Conservation (phyloP, 2,113 vertebrate species). For the Felis chaus region DNA sequence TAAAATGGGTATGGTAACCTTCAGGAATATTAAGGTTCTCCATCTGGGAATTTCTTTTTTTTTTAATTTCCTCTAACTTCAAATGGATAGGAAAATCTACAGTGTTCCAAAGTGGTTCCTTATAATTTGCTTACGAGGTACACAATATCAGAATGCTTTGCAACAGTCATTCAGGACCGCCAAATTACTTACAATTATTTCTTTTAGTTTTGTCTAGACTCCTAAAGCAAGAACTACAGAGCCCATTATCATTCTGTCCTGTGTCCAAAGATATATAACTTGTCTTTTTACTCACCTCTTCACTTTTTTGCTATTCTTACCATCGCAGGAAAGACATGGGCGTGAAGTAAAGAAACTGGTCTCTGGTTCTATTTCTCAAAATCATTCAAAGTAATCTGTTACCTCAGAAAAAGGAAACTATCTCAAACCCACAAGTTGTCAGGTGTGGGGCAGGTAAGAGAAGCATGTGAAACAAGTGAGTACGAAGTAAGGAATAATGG, state of each 20-base stretch:
- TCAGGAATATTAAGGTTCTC: background rate
- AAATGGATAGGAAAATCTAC: background rate
- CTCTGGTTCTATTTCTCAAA: background rate
- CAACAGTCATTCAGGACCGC: background rate
- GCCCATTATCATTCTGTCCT: background rate
- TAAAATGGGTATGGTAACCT: background rate
- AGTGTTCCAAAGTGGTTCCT: background rate
- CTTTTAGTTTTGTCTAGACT: background rate
- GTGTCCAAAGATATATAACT: background rate
- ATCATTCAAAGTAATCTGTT: background rate
- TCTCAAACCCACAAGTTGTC: background rate
- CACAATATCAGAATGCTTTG: background rate
- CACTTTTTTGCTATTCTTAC: background rate
- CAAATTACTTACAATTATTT: background rate
- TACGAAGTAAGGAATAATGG: background rate
- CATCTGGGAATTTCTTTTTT: background rate
- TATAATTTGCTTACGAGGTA: background rate
- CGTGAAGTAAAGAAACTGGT: background rate
- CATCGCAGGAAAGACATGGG: background rate
- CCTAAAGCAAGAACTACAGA: background rate
- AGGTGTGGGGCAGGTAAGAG: background rate
- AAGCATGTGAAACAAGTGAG: background rate
- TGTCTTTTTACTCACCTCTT: background rate
- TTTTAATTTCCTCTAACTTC: background rate
- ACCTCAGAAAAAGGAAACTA: background rate